phyloP scores from a whole-genome alignment of 2,888 invertebrate genomes.

The Agrotis puta region DNA sequence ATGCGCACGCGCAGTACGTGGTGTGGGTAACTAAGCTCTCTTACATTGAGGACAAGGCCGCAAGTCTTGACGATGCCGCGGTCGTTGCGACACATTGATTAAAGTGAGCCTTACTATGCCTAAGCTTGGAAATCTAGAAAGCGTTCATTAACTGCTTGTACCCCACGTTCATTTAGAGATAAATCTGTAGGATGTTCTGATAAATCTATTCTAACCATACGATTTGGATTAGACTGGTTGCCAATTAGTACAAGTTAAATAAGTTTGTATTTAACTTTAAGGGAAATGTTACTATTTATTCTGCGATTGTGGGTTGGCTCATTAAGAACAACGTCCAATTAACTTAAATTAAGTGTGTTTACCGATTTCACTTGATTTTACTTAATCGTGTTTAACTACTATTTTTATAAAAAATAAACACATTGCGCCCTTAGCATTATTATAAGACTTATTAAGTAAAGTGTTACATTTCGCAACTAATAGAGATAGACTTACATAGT shows the following conservation, averaged over 20 bases:
- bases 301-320: too few species aligned
- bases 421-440: neutral
- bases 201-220: too few species aligned
- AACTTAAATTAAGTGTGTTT: too few species aligned
- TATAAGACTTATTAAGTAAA: neutral
- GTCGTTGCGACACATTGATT: slow-evolving; percentile 68
- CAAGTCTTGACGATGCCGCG: slow-evolving; percentile 64
- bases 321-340: too few species aligned
- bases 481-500: slow-evolving; percentile 4
- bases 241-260: too few species aligned
- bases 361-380: too few species aligned
- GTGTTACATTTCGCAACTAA: neutral
- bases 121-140: slow-evolving; percentile 39
- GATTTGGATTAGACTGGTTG: too few species aligned
- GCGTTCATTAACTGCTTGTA: neutral
- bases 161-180: neutral
- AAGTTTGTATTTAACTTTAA: too few species aligned
- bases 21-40: slow-evolving; percentile 66
- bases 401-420: too few species aligned
- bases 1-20: slow-evolving; percentile 41
- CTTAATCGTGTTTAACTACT: too few species aligned
- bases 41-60: slow-evolving; percentile 77
- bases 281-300: too few species aligned
- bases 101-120: slow-evolving; percentile 55
- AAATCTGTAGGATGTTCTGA: neutral